phyloP scores from a whole-genome alignment of 2,113 vertebrate genomes.

The Indri indri region DNA sequence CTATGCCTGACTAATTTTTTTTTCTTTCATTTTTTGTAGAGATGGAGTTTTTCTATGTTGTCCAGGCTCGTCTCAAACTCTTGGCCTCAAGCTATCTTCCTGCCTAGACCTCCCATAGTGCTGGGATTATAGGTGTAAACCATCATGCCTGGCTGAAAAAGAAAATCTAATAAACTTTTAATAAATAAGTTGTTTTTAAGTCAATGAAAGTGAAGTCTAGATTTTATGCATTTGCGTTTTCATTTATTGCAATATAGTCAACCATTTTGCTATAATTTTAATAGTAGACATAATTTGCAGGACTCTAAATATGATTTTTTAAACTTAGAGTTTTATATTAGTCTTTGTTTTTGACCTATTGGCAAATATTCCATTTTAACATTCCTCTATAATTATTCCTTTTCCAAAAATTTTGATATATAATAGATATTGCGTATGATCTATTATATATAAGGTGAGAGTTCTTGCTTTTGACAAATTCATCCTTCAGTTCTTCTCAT shows the following conservation, averaged over 20 bases:
- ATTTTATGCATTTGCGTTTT: constrained; percentile 77
- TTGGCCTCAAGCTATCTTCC: too few relatives aligned
- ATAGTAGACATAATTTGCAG: constrained; percentile 49
- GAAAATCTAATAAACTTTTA: constrained; percentile 75
- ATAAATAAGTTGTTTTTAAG: constrained; percentile 73
- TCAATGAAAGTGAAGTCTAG: constrained; percentile 75
- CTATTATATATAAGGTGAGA: not conserved
- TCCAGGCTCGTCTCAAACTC: too few relatives aligned
- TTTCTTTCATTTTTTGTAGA: too few relatives aligned
- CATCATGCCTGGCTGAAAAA: constrained; percentile 50
- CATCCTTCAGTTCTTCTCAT: not conserved
- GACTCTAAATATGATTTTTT: constrained; percentile 41
- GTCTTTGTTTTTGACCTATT: not conserved
- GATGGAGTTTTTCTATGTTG: too few relatives aligned
- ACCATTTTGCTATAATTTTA: not conserved
- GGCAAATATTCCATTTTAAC: not conserved
- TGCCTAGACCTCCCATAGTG: too few relatives aligned
- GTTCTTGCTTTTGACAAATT: not conserved
- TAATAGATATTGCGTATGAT: not conserved
- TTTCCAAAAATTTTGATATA: not conserved
- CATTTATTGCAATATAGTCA: constrained; percentile 66
- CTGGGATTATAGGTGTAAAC: too few relatives aligned
- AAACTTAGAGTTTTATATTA: not conserved
- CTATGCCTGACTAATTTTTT: too few relatives aligned
- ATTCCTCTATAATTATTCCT: not conserved